Evolutionary conservation across 2,888 invertebrate genomes (phyloP).

Genomic region (Drosophila kambysellisi): DNA sequence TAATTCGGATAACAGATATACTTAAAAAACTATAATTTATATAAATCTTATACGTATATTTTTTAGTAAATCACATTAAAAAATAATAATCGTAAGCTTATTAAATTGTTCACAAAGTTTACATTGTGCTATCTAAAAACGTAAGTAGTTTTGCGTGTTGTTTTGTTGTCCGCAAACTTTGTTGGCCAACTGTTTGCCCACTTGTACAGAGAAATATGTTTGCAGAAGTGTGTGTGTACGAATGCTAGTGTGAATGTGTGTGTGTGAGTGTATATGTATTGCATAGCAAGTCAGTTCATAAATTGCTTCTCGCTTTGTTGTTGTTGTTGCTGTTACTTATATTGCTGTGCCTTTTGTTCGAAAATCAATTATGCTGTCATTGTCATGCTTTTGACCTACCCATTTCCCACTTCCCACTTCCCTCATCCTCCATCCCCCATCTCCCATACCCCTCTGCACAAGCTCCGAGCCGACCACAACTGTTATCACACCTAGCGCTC

Average conservation of each 20-base stretch:
- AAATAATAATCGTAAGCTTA: conserved; percentile 58
- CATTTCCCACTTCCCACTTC: background rate
- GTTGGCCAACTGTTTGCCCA: conserved; percentile 61
- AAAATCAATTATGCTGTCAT: conserved; percentile 82
- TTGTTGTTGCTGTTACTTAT: conserved; percentile 43
- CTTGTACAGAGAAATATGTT: conserved; percentile 27
- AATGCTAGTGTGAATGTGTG: background rate
- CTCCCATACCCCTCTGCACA: background rate
- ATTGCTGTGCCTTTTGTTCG: conserved; percentile 79
- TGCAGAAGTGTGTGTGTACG: conserved; percentile 8
- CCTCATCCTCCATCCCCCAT: background rate
- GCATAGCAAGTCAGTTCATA: conserved; percentile 64
- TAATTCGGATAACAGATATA: conserved; percentile 7
- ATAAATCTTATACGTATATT: conserved; percentile 8
- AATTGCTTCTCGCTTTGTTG: conserved; percentile 54
- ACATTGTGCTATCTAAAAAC: conserved; percentile 54
- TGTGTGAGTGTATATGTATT: conserved; percentile 24
- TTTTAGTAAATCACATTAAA: conserved; percentile 4
- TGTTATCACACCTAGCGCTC: conserved; percentile 77
- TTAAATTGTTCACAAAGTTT: conserved; percentile 67
- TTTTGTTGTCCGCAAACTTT: conserved; percentile 68
- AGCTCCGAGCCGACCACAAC: conserved; percentile 61
- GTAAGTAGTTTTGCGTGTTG: conserved; percentile 76
- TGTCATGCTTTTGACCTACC: conserved; percentile 77
- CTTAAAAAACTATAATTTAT: conserved; percentile 9